Percentiles rank a stretch among this genome's conserved stretches.
phyloP scores from a whole-genome alignment of 1,140 invertebrate species.

The Bilobella aurantiaca region DNA sequence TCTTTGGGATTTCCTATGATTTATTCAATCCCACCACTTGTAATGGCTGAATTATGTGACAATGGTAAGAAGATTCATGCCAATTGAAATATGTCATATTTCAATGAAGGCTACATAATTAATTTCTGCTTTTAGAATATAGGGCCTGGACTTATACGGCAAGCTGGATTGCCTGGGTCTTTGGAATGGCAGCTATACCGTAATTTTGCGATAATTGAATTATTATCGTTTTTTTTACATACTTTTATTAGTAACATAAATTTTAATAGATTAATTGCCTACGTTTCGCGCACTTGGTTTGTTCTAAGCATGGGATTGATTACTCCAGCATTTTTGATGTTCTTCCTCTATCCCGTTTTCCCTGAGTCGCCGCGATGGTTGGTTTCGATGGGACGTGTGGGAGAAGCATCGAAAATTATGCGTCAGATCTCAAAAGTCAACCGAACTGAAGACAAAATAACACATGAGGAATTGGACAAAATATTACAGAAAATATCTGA shows the following conservation, averaged over 20 bases:
- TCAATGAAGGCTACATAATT: not conserved
- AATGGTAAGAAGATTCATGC: constrained; percentile 17
- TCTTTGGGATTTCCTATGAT: constrained; percentile 20
- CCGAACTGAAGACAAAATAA: constrained; percentile 17
- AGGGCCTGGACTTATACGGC: constrained; percentile 23
- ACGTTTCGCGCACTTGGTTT: constrained; percentile 18
- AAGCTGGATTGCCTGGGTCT: constrained; percentile 22
- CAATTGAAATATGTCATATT: not conserved
- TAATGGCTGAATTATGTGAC: constrained; percentile 23
- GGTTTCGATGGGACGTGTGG: constrained; percentile 42
- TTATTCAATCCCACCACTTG: constrained; percentile 16
- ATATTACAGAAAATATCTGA: constrained; percentile 8
- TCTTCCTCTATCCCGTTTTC: constrained; percentile 44
- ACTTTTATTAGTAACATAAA: not conserved
- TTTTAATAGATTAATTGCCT: constrained; percentile 5
- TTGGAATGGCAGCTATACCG: constrained; percentile 19
- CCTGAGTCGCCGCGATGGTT: constrained; percentile 38
- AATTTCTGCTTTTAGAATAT: constrained; percentile 19
- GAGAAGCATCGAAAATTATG: constrained; percentile 43
- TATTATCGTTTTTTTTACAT: too few species aligned
- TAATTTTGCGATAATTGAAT: too few species aligned
- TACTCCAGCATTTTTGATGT: constrained; percentile 36
- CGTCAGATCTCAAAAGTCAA: constrained; percentile 26
- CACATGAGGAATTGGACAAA: not conserved
- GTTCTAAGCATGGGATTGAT: constrained; percentile 21